phyloP scores from a whole-genome alignment of 2,888 invertebrate species.

The Tachina fera region DNA sequence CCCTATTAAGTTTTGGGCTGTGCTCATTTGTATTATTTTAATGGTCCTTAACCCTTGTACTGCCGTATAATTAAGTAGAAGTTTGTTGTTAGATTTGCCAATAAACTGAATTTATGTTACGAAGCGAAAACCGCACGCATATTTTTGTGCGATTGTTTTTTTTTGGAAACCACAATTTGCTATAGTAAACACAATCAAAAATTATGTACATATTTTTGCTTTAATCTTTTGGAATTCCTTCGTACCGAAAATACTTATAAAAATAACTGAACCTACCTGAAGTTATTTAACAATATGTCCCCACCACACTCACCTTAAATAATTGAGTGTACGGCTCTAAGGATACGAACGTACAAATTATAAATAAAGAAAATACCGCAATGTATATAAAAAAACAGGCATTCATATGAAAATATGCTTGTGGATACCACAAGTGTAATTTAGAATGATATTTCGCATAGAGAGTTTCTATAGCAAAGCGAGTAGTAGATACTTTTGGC shows the following conservation, averaged over 20 bases:
- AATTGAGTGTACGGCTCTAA: not conserved
- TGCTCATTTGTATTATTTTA: not conserved
- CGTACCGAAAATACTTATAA: not conserved
- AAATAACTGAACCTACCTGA: conserved; percentile 39
- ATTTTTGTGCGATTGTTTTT: conserved; percentile 28
- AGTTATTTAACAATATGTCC: conserved; percentile 48
- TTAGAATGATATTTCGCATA: conserved; percentile 42
- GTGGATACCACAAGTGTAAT: conserved; percentile 25
- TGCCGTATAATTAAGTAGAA: conserved; percentile 35
- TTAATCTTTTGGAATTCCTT: conserved; percentile 45
- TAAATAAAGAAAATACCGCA: conserved; percentile 25
- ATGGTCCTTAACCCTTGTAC: conserved; percentile 24
- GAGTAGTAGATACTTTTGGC: conserved; percentile 5
- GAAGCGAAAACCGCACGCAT: conserved; percentile 21
- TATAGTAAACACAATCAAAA: conserved; percentile 1
- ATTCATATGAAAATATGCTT: conserved; percentile 8
- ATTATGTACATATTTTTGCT: conserved; percentile 10
- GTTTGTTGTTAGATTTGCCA: conserved; percentile 37
- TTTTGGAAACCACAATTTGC: conserved; percentile 38
- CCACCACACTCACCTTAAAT: not conserved
- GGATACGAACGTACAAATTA: conserved; percentile 14
- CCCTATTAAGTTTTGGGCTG: not conserved
- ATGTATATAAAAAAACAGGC: not conserved
- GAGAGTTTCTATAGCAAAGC: conserved; percentile 21
- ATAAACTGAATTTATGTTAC: conserved; percentile 29